Percentiles rank a stretch among this genome's conserved stretches.
Evolutionary conservation across 53 echinoderm and acorn worm genomes (phyloP).

Genomic region (Echinometra lucunter): DNA sequence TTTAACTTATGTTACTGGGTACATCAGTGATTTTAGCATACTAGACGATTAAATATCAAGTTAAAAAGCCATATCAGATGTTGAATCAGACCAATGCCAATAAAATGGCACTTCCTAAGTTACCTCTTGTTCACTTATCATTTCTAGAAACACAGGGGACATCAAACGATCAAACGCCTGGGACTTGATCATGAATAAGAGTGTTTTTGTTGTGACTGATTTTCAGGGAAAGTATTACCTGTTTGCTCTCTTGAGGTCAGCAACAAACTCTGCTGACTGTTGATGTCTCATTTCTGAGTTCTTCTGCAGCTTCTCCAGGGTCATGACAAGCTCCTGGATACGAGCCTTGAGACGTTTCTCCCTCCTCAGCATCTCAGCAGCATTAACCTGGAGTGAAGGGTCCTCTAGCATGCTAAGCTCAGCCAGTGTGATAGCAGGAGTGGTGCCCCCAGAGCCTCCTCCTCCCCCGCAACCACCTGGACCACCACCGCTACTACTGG

Average conservation of each 20-base stretch:
- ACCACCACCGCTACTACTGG: slow-evolving; percentile 56
- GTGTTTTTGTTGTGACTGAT: not conserved
- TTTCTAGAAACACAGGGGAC: no score
- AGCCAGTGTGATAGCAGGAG: slow-evolving; percentile 93
- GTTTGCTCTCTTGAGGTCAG: slow-evolving; percentile 98
- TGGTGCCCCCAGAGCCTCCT: slow-evolving; percentile 51
- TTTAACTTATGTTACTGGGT: no score
- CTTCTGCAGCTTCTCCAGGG: slow-evolving; percentile 99
- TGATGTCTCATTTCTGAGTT: slow-evolving; percentile 98
- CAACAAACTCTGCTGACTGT: slow-evolving; percentile 98
- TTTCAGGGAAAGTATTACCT: slow-evolving; percentile 70
- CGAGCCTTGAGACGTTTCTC: slow-evolving; percentile 91
- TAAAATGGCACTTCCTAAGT: no score
- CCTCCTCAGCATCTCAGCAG: slow-evolving; percentile 75
- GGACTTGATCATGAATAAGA: no score
- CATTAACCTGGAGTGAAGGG: slow-evolving; percentile 79
- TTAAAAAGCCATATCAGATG: no score
- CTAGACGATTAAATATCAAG: no score
- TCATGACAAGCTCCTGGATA: slow-evolving; percentile 91
- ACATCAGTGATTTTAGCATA: no score
- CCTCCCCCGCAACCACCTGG: not conserved
- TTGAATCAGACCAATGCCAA: no score
- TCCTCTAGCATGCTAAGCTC: slow-evolving; percentile 90
- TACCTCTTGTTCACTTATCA: no score
- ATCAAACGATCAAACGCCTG: no score